phyloP scores from a whole-genome alignment of 2,113 vertebrate species.

The Alethe diademata region DNA sequence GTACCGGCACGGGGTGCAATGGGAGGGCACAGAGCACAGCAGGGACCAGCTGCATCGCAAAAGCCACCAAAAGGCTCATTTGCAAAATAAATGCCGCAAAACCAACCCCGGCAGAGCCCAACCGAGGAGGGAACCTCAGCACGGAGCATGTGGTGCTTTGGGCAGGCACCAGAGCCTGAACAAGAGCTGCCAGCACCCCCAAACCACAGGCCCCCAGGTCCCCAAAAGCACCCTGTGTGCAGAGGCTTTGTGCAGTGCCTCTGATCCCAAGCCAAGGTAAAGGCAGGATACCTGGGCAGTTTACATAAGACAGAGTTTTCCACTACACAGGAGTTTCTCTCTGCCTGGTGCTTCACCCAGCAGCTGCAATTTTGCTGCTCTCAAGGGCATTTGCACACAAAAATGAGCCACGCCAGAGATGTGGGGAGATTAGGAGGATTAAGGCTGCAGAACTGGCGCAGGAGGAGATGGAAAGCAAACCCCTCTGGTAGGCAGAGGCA shows the following conservation, averaged over 20 bases:
- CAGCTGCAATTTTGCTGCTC: constrained; percentile 11
- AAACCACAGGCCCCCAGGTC: background rate
- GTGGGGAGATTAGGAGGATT: constrained; percentile 28
- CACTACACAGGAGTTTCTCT: background rate
- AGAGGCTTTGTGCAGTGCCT: background rate
- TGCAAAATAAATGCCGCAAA: background rate
- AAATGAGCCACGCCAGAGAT: constrained; percentile 41
- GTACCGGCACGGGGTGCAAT: rapidly evolving
- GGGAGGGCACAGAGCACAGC: background rate
- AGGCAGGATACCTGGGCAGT: background rate
- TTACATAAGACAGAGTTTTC: constrained; percentile 27
- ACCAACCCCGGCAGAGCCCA: background rate
- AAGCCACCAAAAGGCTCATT: background rate
- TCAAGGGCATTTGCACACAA: constrained; percentile 31
- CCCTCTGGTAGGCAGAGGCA: background rate
- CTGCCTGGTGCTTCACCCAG: background rate
- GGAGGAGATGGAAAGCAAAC: background rate
- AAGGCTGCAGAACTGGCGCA: background rate
- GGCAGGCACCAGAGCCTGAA: rapidly evolving
- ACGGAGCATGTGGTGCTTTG: rapidly evolving
- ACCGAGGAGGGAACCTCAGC: background rate
- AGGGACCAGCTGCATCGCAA: rapidly evolving
- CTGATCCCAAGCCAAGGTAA: background rate
- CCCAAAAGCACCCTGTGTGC: background rate
- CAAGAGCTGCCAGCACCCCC: background rate